Evolutionary conservation across 1,140 invertebrate species (phyloP).

Genomic region (Mizuhopecten yessoensis): DNA sequence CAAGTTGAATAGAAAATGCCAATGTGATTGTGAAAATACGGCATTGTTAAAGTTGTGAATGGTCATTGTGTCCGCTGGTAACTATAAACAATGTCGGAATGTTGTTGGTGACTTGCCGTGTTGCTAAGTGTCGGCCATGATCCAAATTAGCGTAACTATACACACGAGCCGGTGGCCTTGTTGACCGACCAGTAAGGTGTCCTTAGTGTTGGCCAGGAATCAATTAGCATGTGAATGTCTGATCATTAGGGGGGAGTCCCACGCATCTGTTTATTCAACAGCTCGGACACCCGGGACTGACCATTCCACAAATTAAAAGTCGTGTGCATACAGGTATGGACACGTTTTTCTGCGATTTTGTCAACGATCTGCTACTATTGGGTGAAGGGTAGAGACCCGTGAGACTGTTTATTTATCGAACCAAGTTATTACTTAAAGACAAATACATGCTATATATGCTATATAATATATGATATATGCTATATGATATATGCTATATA

Average conservation of each 20-base stretch:
- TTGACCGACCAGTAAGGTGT: not conserved
- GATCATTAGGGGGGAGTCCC: not conserved
- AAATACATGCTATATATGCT: no score
- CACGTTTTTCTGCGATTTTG: no score
- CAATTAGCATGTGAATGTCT: not conserved
- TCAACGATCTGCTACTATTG: no score
- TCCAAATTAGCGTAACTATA: conserved; percentile 7
- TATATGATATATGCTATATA: no score
- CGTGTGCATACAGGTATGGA: not conserved
- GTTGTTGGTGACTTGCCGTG: not conserved
- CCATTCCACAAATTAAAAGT: not conserved
- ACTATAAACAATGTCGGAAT: not conserved
- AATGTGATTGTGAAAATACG: not conserved
- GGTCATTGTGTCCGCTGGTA: not conserved
- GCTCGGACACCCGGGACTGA: not conserved
- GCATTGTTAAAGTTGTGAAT: not conserved
- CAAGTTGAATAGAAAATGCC: not conserved
- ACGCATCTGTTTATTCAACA: not conserved
- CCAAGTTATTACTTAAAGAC: no score
- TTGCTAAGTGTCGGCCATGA: not conserved
- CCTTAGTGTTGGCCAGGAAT: not conserved
- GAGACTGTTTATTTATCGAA: no score
- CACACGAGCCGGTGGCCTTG: not conserved
- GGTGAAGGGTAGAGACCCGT: no score
- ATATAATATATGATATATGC: no score